Evolutionary conservation across 2,888 invertebrate genomes (phyloP).

Genomic region (Aromia moschata): DNA sequence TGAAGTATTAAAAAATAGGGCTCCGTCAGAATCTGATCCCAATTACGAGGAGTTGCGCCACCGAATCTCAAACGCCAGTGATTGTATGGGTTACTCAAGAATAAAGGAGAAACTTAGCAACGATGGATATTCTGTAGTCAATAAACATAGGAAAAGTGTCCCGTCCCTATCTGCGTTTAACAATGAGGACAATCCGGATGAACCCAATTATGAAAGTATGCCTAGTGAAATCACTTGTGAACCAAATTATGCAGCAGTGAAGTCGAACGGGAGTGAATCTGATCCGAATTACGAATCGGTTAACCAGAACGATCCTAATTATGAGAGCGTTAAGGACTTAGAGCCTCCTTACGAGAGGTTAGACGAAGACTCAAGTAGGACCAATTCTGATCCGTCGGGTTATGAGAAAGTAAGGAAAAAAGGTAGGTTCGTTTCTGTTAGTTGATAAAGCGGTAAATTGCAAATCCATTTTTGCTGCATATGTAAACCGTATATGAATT

Average conservation of each 20-base stretch:
- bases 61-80: conserved; percentile 59
- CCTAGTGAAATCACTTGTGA: conserved; percentile 58
- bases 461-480: no score
- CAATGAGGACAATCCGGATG: conserved; percentile 55
- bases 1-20: conserved; percentile 69
- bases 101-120: conserved; percentile 47
- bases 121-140: conserved; percentile 67
- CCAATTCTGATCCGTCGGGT: conserved; percentile 50
- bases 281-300: conserved; percentile 77
- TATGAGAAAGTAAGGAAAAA: conserved; percentile 51
- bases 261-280: conserved; percentile 73
- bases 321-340: conserved; percentile 82
- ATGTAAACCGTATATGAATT: no score
- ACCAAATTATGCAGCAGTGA: conserved; percentile 76
- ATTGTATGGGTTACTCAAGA: conserved; percentile 55
- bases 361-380: conserved; percentile 53
- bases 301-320: conserved; percentile 77
- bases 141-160: conserved; percentile 58
- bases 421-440: no score
- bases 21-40: conserved; percentile 71
- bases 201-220: conserved; percentile 52
- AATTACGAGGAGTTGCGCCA: conserved; percentile 82
- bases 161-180: conserved; percentile 22
- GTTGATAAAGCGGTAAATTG: no score
- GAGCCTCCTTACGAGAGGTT: conserved; percentile 77